phyloP scores from a whole-genome alignment of 2,113 vertebrate genomes.

The Psittacara wagleri region DNA sequence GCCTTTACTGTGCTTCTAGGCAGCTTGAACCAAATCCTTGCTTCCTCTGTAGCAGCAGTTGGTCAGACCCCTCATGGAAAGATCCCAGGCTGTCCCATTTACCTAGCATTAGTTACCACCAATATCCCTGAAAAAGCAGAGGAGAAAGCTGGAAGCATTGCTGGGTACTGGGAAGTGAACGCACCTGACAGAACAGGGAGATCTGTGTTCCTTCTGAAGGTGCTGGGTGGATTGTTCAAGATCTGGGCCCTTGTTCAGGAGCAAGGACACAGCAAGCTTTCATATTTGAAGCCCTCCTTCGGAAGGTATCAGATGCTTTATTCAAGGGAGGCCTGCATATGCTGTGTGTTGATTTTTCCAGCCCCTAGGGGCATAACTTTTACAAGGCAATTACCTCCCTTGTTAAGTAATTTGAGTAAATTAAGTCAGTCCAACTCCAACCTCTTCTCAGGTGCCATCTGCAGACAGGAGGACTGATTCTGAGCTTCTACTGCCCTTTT shows the following conservation, averaged over 20 bases:
- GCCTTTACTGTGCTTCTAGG: background rate
- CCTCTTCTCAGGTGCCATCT: background rate
- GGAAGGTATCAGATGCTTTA: background rate
- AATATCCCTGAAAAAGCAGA: background rate
- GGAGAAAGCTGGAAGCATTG: background rate
- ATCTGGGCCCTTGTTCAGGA: background rate
- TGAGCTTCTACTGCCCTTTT: background rate
- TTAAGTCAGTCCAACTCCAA: background rate
- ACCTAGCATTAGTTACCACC: background rate
- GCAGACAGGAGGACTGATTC: background rate
- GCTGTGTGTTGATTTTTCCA: background rate
- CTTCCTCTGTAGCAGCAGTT: background rate
- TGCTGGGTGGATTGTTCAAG: background rate
- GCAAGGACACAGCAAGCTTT: background rate
- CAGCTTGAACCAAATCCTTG: background rate
- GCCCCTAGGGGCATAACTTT: background rate
- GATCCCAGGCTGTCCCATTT: background rate
- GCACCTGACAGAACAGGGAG: background rate
- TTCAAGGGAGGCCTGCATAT: background rate
- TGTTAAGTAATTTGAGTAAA: background rate
- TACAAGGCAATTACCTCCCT: background rate
- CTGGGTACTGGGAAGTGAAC: fast-evolving
- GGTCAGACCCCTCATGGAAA: background rate
- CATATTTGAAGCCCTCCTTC: background rate
- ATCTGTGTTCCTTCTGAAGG: background rate